Conservation (phyloP, 2,888 invertebrate genomes). For the Agrotis ipsilon region DNA sequence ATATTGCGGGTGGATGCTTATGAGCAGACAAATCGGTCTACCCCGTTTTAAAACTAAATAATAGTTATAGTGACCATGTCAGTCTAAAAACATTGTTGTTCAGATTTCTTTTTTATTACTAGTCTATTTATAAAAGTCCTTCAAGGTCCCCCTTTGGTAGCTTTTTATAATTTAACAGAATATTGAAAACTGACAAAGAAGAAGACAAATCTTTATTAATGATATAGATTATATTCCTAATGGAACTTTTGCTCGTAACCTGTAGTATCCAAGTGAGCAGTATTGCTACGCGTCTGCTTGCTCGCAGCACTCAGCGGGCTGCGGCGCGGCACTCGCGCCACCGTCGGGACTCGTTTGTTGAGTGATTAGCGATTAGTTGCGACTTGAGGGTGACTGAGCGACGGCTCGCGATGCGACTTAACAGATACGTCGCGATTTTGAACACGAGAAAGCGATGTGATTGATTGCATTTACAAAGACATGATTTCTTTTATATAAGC, state of each 20-base stretch:
- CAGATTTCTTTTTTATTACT: too few relatives aligned
- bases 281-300: background rate
- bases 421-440: background rate
- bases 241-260: background rate
- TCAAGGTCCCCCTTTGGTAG: too few relatives aligned
- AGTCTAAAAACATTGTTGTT: too few relatives aligned
- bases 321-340: background rate
- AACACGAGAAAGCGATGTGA: background rate
- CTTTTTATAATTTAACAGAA: too few relatives aligned
- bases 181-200: too few relatives aligned
- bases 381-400: conserved; percentile 1
- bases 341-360: conserved; percentile 14
- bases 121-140: too few relatives aligned
- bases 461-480: background rate
- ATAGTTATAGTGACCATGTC: too few relatives aligned
- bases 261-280: conserved; percentile 14
- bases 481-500: background rate
- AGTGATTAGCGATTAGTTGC: conserved; percentile 29
- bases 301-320: conserved; percentile 5
- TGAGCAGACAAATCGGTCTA: too few relatives aligned
- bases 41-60: too few relatives aligned
- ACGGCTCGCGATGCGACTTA: background rate
- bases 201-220: too few relatives aligned
- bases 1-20: too few relatives aligned
- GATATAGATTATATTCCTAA: too few relatives aligned